Conservation (phyloP, 2,888 invertebrate genomes). For the Trissoscelio sp. region DNA sequence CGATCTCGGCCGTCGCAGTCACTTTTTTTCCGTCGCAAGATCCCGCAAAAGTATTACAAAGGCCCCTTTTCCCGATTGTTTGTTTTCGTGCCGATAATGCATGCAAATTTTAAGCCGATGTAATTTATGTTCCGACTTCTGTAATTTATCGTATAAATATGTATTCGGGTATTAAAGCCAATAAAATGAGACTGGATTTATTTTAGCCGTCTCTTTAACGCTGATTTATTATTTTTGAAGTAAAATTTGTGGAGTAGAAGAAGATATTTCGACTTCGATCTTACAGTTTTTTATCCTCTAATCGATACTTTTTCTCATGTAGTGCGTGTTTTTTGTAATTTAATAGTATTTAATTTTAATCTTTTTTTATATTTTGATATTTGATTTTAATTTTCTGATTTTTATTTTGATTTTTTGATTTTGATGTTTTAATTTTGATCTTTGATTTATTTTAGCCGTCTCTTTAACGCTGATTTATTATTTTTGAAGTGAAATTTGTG, state of each 20-base stretch:
- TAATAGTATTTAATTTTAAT: no score
- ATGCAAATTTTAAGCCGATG: conserved; percentile 38
- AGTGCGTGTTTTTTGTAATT: no score
- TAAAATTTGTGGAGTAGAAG: not conserved
- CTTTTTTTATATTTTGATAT: no score
- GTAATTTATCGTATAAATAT: conserved; percentile 54
- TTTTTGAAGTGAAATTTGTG: not conserved
- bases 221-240: conserved; percentile 15
- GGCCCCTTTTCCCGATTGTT: conserved; percentile 47
- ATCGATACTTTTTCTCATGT: no score
- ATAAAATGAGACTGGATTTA: conserved; percentile 17
- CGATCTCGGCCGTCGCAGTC: not conserved
- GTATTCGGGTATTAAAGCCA: conserved; percentile 46
- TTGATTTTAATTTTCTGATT: no score
- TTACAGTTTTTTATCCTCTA: no score
- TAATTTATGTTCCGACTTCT: conserved; percentile 33
- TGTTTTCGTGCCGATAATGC: conserved; percentile 58
- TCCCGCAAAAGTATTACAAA: conserved; percentile 46
- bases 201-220: conserved; percentile 19
- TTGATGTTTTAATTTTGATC: no score
- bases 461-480: conserved; percentile 20
- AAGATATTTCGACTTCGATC: not conserved
- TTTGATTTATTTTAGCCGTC: conserved; percentile 23
- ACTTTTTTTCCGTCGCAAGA: conserved; percentile 34
- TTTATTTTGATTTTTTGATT: no score